Evolutionary conservation across 2,888 invertebrate genomes (phyloP).

Genomic region (Adineta ricciae): DNA sequence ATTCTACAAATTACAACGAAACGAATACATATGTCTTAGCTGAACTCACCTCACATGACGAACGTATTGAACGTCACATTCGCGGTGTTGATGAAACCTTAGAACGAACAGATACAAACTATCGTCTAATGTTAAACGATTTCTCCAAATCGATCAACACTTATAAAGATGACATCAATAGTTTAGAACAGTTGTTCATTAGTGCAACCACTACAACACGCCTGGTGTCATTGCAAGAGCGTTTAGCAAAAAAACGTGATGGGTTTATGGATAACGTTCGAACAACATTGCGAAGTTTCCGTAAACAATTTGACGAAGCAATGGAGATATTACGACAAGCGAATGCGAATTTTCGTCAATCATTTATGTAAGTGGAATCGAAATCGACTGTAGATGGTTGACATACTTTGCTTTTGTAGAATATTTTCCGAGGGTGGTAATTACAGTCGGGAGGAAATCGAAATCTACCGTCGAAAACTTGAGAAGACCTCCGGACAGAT

Average conservation of each 20-base stretch:
- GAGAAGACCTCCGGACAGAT: slow-evolving; percentile 47
- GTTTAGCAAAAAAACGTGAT: slow-evolving; percentile 44
- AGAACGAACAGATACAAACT: slow-evolving; percentile 42
- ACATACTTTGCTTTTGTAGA: slow-evolving; percentile 36
- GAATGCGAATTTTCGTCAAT: slow-evolving; percentile 48
- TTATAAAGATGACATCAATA: slow-evolving; percentile 44
- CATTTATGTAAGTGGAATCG: slow-evolving; percentile 44
- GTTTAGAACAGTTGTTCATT: slow-evolving; percentile 45
- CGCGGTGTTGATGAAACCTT: slow-evolving; percentile 46
- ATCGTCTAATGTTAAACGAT: slow-evolving; percentile 42
- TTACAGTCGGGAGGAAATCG: slow-evolving; percentile 49
- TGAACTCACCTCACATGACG: slow-evolving; percentile 48
- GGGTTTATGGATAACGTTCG: slow-evolving; percentile 47
- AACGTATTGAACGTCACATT: slow-evolving; percentile 46
- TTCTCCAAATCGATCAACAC: slow-evolving; percentile 43
- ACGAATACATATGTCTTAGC: slow-evolving; percentile 38
- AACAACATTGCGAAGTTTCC: slow-evolving; percentile 45
- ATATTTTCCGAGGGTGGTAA: slow-evolving; percentile 50
- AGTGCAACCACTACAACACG: slow-evolving; percentile 43
- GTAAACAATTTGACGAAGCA: slow-evolving; percentile 46
- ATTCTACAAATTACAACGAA: no score
- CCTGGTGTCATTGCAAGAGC: slow-evolving; percentile 44
- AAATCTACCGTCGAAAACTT: slow-evolving; percentile 44
- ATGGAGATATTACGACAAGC: slow-evolving; percentile 47
- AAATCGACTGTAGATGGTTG: neutral